These are phyloP conservation scores for Leucoraja erinaceus DNA, from an alignment of 2,113 vertebrate species.

Conservation along the genomic window DNA sequence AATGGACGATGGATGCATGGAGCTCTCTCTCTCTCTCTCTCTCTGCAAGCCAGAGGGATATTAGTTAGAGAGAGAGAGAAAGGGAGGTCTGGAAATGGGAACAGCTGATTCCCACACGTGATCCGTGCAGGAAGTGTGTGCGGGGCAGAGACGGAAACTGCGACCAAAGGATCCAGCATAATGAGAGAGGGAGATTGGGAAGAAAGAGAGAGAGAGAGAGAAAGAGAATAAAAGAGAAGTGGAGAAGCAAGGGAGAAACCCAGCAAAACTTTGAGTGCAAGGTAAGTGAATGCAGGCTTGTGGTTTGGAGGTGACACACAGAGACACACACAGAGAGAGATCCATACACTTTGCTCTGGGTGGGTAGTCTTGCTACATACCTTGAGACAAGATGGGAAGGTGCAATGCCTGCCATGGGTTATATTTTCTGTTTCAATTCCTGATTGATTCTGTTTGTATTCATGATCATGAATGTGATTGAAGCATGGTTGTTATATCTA, in stretches of 20 bases:
- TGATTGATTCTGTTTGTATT: too few relatives aligned
- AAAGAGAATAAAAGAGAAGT: not conserved
- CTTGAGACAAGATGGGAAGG: slow-evolving; percentile 19
- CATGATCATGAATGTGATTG: not conserved
- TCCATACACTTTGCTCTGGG: not conserved
- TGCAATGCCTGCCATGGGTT: not conserved
- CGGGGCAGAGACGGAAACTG: slow-evolving; percentile 5
- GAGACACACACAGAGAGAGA: not conserved
- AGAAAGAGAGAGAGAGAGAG: not conserved
- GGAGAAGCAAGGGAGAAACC: not conserved
- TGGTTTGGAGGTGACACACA: not conserved
- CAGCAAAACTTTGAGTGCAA: not conserved
- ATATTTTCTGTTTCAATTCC: too few relatives aligned
- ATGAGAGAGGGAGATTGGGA: not conserved
- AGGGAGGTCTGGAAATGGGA: not conserved
- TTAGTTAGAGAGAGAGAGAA: not conserved
- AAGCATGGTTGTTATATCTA: not conserved
- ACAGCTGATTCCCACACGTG: not conserved
- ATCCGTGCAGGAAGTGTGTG: slow-evolving; percentile 35
- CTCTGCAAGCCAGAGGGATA: not conserved
- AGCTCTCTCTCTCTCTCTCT: too few relatives aligned
- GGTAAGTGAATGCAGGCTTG: not conserved
- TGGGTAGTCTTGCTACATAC: not conserved
- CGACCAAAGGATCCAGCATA: not conserved
- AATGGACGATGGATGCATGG: not conserved